Conservation (phyloP, 2,888 invertebrate species). For the Epistrophe eligans region DNA sequence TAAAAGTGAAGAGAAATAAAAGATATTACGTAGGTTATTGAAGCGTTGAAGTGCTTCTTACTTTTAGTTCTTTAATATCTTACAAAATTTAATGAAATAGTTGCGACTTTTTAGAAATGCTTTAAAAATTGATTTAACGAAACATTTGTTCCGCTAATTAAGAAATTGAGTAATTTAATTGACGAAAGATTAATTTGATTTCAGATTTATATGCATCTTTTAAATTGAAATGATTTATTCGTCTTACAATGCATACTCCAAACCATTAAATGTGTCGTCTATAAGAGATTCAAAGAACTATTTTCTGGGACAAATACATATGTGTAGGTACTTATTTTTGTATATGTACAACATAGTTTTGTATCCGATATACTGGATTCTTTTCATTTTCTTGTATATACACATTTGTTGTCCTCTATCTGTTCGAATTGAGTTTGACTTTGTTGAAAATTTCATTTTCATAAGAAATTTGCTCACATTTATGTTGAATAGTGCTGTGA, state of each 20-base stretch:
- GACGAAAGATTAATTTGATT: background rate
- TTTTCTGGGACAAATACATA: background rate
- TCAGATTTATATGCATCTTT: background rate
- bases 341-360: background rate
- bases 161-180: too few relatives aligned
- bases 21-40: too few relatives aligned
- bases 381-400: background rate
- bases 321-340: background rate
- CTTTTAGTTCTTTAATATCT: too few relatives aligned
- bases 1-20: too few relatives aligned
- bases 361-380: background rate
- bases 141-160: too few relatives aligned
- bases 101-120: too few relatives aligned
- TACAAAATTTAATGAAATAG: too few relatives aligned
- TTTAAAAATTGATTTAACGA: too few relatives aligned
- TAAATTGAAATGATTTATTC: background rate
- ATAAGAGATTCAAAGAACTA: background rate
- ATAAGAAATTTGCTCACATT: slow-evolving; percentile 1
- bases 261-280: background rate
- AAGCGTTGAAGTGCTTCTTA: too few relatives aligned
- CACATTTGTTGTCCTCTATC: background rate
- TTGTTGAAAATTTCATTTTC: slow-evolving; percentile 13
- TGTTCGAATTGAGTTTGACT: background rate
- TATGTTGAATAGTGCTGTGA: background rate
- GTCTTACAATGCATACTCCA: background rate